A percentile compares a stretch with the other conserved stretches of the same genome.
Conservation (phyloP, 2,797 vertebrate genomes). For the Tragopan temminckii region DNA sequence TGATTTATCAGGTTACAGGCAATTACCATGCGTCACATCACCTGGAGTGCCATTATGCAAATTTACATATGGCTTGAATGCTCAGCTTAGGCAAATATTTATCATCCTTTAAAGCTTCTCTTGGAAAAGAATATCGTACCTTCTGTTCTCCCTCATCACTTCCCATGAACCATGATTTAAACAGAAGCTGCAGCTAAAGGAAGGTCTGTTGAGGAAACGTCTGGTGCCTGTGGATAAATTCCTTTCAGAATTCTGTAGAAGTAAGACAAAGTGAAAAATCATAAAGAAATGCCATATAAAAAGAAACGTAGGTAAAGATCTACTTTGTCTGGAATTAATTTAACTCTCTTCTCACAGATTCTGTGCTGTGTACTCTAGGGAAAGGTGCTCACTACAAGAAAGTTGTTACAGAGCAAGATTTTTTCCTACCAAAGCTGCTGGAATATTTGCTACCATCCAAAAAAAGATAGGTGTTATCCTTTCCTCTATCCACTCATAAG, state of each 20-base stretch:
- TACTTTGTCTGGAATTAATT: not conserved
- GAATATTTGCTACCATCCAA: not conserved
- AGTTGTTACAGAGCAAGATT: not conserved
- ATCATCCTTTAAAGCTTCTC: conserved; percentile 77
- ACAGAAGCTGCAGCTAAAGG: conserved; percentile 35
- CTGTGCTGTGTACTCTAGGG: no score
- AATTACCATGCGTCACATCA: conserved; percentile 67
- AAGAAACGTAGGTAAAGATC: not conserved
- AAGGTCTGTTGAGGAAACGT: conserved; percentile 21
- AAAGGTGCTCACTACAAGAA: not conserved
- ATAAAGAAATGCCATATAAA: not conserved
- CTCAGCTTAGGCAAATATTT: conserved; percentile 81
- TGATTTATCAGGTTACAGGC: conserved; percentile 53
- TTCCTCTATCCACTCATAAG: not conserved
- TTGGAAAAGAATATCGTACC: conserved; percentile 62
- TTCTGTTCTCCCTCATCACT: conserved; percentile 54
- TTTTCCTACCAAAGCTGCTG: not conserved
- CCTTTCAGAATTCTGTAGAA: conserved; percentile 20
- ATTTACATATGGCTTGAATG: conserved; percentile 77
- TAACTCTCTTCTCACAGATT: not conserved
- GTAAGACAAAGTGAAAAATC: not conserved
- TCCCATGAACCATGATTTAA: conserved; percentile 29
- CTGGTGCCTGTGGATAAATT: conserved; percentile 25
- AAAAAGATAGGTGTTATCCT: not conserved
- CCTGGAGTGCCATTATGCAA: conserved; percentile 79